Evolutionary conservation across 2,888 invertebrate species (phyloP).

Genomic region (Himalopsyche anomala): DNA sequence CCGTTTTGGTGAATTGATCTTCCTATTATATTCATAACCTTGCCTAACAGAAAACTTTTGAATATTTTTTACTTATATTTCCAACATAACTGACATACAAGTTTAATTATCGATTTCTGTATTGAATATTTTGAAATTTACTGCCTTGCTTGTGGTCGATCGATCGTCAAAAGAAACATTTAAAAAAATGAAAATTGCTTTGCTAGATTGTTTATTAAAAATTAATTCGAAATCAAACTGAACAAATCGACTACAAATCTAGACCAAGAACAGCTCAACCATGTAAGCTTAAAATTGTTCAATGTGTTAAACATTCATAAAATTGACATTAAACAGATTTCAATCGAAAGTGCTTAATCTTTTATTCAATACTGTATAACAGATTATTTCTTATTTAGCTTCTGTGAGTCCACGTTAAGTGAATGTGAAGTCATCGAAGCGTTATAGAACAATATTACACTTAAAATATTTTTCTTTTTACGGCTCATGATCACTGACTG

Average conservation of each 20-base stretch:
- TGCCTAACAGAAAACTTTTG: too few relatives aligned
- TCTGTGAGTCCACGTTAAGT: constrained; percentile 13
- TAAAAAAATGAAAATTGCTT: not conserved
- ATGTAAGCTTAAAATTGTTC: not conserved
- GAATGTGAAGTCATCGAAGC: constrained; percentile 30
- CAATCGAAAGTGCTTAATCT: constrained; percentile 39
- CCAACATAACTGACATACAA: too few relatives aligned
- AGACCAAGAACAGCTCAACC: not conserved
- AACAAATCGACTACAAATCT: not conserved
- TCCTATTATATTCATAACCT: too few relatives aligned
- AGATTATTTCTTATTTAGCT: not conserved
- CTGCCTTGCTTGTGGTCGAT: too few relatives aligned
- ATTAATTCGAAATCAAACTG: not conserved
- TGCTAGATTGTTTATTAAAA: not conserved
- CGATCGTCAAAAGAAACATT: too few relatives aligned
- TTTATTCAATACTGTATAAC: constrained; percentile 21
- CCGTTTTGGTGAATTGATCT: too few relatives aligned
- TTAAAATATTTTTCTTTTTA: constrained; percentile 41
- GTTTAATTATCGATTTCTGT: too few relatives aligned
- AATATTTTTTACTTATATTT: too few relatives aligned
- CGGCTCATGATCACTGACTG: constrained; percentile 8
- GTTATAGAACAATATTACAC: constrained; percentile 10
- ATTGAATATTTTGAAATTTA: too few relatives aligned
- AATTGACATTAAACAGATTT: constrained; percentile 14
- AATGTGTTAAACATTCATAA: not conserved